Evolutionary conservation across 2,113 vertebrate genomes (phyloP).

Genomic region (Trogon melanurus): DNA sequence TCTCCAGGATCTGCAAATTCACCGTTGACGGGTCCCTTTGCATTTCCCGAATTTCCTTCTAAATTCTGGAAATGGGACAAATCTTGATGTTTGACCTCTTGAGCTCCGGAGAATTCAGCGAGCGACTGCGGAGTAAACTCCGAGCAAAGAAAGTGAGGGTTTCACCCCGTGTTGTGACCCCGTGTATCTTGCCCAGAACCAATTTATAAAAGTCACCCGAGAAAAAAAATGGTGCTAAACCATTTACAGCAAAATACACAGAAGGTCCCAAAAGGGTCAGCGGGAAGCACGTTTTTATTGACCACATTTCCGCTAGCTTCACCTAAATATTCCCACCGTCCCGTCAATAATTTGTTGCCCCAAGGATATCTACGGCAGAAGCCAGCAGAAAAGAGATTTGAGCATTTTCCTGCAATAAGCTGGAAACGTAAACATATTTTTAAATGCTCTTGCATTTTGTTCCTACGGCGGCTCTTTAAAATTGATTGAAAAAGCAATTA

Average conservation of each 20-base stretch:
- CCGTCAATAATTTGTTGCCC: not conserved
- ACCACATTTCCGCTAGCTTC: not conserved
- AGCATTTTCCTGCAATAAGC: not conserved
- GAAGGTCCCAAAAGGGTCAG: slow-evolving; percentile 6
- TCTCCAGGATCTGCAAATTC: not conserved
- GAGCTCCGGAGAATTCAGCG: not conserved
- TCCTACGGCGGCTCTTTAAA: not conserved
- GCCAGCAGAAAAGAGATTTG: not conserved
- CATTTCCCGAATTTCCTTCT: not conserved
- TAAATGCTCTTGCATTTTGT: not conserved
- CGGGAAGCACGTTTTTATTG: not conserved
- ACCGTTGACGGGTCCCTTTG: fast-evolving
- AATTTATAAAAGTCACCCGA: not conserved
- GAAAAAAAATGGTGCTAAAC: not conserved
- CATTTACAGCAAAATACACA: not conserved
- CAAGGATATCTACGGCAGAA: not conserved
- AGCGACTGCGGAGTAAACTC: not conserved
- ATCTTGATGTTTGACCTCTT: not conserved
- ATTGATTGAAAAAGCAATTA: slow-evolving; percentile 12
- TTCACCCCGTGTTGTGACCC: not conserved
- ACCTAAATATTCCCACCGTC: slow-evolving; percentile 5
- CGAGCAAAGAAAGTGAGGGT: not conserved
- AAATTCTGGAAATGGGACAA: not conserved
- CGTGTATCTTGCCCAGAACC: not conserved
- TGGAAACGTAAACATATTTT: slow-evolving; percentile 49